Evolutionary conservation across 2,113 vertebrate species (phyloP), one percentile per base, ranked within the genome.

Genomic region (Sturnira hondurensis): DNA sequence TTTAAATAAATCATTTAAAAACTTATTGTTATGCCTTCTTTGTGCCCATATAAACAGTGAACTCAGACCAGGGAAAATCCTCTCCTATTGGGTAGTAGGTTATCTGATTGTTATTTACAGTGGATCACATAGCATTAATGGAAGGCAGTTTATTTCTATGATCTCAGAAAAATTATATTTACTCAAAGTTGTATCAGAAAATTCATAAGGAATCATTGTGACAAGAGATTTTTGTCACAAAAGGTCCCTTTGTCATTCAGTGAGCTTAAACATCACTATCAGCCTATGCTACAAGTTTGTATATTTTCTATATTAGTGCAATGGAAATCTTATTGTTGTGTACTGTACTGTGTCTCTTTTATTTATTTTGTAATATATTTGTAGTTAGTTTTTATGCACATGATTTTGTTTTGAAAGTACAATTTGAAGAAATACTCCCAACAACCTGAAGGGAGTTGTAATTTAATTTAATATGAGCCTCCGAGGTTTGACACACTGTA

Each of bases 111-210:
- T 43, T 86, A 47, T 91, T 82, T 92, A 5, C 10, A 74, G 20
- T 84, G 45, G 33, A 70, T 95, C 70, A 90, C 33, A 81, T 22
- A 61, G 31, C 20, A 68, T 86, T 85, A 74, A 83, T 56, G 19
- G 26, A 92, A 80, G 7, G 11, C 13, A 85, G 14, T 84, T 87
- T 41, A 80, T 71, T 43, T 84, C 31, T 86, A 45, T 76, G 31
- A 73, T 92, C n/a, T 89, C 58, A 71, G 31, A 13, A 16, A 93
- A 95, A 78, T 93, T 94, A 47, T 74, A 68, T 96, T 89, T 88
- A 91, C 36, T 89, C 11, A 76, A 47, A 20, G 26, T 41, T 86
- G 43, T 86, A 41, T 74, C 83, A 70, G 15, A 88, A 84, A 83
- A 87, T 38, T 74, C 78, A 36, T 83, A 78, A 82, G 14, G 22